Conservation (phyloP, 2,888 invertebrate species). For the Endomychus coccineus region DNA sequence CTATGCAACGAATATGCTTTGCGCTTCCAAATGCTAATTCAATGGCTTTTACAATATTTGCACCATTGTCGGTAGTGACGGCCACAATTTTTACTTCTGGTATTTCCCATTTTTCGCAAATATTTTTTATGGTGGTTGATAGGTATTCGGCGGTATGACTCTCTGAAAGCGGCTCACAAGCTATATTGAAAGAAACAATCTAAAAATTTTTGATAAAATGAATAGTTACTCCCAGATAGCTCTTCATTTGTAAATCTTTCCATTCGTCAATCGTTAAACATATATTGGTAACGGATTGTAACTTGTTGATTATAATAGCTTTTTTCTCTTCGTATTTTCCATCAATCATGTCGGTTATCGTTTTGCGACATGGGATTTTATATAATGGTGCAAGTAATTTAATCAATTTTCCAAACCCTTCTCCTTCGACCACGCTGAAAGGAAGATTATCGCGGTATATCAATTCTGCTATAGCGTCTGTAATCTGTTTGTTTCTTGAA, state of each 20-base stretch:
- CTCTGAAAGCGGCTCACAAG: constrained; percentile 24
- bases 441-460: constrained; percentile 4
- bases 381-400: constrained; percentile 14
- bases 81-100: constrained; percentile 22
- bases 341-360: constrained; percentile 13
- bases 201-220: constrained; percentile 25
- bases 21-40: constrained; percentile 24
- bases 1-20: constrained; percentile 27
- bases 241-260: constrained; percentile 26
- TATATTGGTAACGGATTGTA: constrained; percentile 22
- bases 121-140: constrained; percentile 13
- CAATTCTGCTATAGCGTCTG: constrained; percentile 4
- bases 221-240: constrained; percentile 26
- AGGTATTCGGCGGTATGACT: constrained; percentile 24
- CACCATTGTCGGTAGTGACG: constrained; percentile 23
- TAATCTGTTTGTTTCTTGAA: constrained; percentile 5
- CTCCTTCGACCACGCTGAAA: constrained; percentile 7
- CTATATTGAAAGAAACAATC: constrained; percentile 24
- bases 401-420: constrained; percentile 13
- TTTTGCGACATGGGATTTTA: constrained; percentile 17
- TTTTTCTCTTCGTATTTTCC: constrained; percentile 16
- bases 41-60: constrained; percentile 25
- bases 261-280: constrained; percentile 28
- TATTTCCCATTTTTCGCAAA: constrained; percentile 25
- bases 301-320: constrained; percentile 19